Percentiles rank a stretch among this genome's conserved stretches.
phyloP scores from a whole-genome alignment of 1,140 invertebrate genomes.

The Coelopa frigida region DNA sequence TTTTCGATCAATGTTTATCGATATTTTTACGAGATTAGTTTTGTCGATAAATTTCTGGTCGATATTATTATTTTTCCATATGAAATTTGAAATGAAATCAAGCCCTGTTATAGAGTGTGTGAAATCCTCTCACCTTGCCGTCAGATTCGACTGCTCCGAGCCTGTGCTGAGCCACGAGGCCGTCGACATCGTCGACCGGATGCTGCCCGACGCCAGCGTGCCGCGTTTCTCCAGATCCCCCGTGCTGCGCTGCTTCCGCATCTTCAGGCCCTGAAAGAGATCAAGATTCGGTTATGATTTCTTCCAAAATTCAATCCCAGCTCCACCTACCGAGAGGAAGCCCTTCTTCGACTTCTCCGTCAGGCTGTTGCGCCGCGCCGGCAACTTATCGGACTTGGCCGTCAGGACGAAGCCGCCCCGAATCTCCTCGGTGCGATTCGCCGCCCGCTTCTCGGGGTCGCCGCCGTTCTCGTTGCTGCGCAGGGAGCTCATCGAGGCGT shows the following conservation, averaged over 20 bases:
- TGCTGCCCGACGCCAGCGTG: slow-evolving; percentile 70
- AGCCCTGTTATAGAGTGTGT: not conserved
- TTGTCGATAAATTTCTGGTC: no score
- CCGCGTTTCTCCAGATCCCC: slow-evolving; percentile 92
- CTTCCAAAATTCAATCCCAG: not conserved
- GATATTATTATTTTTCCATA: no score
- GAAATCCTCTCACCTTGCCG: slow-evolving; percentile 53
- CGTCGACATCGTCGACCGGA: slow-evolving; percentile 80
- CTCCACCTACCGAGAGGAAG: slow-evolving; percentile 63
- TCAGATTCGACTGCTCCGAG: slow-evolving; percentile 80
- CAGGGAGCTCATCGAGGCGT: slow-evolving; percentile 82
- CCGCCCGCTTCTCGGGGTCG: slow-evolving; percentile 67
- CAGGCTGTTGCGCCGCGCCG: slow-evolving; percentile 71
- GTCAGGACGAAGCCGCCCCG: slow-evolving; percentile 95
- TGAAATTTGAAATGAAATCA: not conserved
- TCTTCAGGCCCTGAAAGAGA: slow-evolving; percentile 66
- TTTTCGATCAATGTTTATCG: no score
- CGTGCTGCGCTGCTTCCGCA: slow-evolving; percentile 92
- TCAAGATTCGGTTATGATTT: not conserved
- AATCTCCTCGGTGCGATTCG: slow-evolving; percentile 83
- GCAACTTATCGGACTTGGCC: slow-evolving; percentile 80
- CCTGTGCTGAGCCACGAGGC: slow-evolving; percentile 88
- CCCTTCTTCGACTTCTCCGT: slow-evolving; percentile 88
- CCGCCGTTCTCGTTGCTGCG: slow-evolving; percentile 69
- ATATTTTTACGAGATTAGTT: no score